Evolutionary conservation across 2,888 invertebrate genomes (phyloP).

Genomic region (Chydorus sphaericus): DNA sequence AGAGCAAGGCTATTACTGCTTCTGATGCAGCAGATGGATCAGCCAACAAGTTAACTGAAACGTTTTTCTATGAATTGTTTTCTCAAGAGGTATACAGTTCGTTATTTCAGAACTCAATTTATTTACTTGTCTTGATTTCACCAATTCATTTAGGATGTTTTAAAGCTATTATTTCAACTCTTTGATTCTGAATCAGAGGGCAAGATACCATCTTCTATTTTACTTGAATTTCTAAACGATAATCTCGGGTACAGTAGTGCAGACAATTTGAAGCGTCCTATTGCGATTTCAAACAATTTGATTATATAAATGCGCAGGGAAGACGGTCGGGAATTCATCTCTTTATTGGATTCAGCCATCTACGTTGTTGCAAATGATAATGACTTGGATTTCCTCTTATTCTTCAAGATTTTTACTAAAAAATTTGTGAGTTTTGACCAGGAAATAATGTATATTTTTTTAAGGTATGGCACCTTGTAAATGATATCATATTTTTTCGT

Average conservation of each 20-base stretch:
- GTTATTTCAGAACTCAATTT: neutral
- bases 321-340: slow-evolving; percentile 52
- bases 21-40: neutral
- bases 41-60: neutral
- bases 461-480: neutral
- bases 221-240: slow-evolving; percentile 74
- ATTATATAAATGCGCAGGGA: too few species aligned
- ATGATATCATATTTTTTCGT: slow-evolving; percentile 13
- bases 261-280: neutral
- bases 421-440: slow-evolving; percentile 64
- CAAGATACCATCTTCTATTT: slow-evolving; percentile 58
- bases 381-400: slow-evolving; percentile 51
- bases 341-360: slow-evolving; percentile 71
- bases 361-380: slow-evolving; percentile 69
- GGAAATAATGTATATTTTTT: too few species aligned
- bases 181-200: slow-evolving; percentile 62
- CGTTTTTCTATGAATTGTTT: neutral
- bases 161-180: slow-evolving; percentile 60
- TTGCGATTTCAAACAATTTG: neutral
- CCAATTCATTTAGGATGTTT: slow-evolving; percentile 46
- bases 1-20: too few species aligned
- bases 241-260: slow-evolving; percentile 46
- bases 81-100: neutral
- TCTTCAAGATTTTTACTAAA: slow-evolving; percentile 60
- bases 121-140: neutral